A percentile compares a stretch with the other conserved stretches of the same genome.
Conservation (phyloP, 2,113 vertebrate species). For the Hirundichthys speculiger region DNA sequence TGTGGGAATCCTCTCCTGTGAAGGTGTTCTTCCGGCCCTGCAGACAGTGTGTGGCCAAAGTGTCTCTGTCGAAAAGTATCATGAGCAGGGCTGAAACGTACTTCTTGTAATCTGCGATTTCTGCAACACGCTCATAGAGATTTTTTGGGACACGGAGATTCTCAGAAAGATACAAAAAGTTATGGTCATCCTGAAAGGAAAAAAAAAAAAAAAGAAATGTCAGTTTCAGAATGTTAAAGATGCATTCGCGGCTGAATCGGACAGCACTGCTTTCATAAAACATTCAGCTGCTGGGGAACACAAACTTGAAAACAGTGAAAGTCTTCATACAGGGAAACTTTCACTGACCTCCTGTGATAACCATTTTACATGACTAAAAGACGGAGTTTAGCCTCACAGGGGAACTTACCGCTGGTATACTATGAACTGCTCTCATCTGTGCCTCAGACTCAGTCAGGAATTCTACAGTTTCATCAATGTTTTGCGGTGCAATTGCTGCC, state of each 20-base stretch:
- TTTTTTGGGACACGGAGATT: constrained; percentile 70
- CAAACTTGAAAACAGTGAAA: too few relatives aligned
- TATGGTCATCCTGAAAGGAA: constrained; percentile 56
- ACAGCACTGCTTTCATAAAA: neutral
- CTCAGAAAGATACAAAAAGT: constrained; percentile 66
- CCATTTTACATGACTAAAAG: neutral
- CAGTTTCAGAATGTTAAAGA: neutral
- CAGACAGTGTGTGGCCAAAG: constrained; percentile 77
- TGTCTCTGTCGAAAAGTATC: constrained; percentile 79
- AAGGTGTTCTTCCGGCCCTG: constrained; percentile 73
- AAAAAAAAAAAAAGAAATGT: neutral
- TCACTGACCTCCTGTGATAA: too few relatives aligned
- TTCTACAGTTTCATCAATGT: constrained; percentile 48
- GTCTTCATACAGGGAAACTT: too few relatives aligned
- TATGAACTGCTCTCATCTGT: constrained; percentile 51
- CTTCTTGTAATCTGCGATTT: constrained; percentile 77
- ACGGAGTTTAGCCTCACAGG: neutral
- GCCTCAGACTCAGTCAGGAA: constrained; percentile 55
- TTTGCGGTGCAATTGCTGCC: constrained; percentile 27
- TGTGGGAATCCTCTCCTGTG: constrained; percentile 70
- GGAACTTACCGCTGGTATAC: constrained; percentile 65
- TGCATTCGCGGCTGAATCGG: neutral
- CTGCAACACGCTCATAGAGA: constrained; percentile 75
- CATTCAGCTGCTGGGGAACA: neutral
- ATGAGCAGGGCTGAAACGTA: constrained; percentile 77